Conservation (phyloP, 1,140 invertebrate genomes). For the Tetragonula clypearis region DNA sequence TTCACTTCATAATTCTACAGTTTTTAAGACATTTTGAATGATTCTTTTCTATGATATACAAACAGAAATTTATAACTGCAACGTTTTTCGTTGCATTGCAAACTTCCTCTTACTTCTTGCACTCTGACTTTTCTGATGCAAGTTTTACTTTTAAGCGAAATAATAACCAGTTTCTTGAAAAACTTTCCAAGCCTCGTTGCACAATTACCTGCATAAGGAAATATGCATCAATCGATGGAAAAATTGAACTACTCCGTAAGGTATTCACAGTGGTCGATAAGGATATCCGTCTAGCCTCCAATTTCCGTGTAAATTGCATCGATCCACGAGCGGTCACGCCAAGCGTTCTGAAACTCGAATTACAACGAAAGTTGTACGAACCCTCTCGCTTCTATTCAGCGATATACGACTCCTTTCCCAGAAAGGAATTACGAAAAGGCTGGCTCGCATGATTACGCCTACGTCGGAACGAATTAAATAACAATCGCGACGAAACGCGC, state of each 20-base stretch:
- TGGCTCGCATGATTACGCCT: not conserved
- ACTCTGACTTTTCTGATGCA: too few species aligned
- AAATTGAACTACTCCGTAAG: not conserved
- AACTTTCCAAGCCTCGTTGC: not conserved
- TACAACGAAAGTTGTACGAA: slow-evolving; percentile 14
- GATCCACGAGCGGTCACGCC: slow-evolving; percentile 23
- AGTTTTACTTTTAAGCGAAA: not conserved
- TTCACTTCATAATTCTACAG: too few species aligned
- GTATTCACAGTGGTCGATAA: slow-evolving; percentile 1
- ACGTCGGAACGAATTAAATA: slow-evolving; percentile 32
- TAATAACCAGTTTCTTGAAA: not conserved
- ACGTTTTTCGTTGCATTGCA: too few species aligned
- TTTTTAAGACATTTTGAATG: too few species aligned
- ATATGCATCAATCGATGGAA: not conserved
- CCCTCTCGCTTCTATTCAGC: not conserved
- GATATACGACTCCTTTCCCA: slow-evolving; percentile 19
- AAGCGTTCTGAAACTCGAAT: slow-evolving; percentile 35
- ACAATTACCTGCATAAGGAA: too few species aligned
- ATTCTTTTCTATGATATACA: too few species aligned
- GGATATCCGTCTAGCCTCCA: not conserved
- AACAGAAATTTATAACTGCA: too few species aligned
- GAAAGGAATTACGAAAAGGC: slow-evolving; percentile 12
- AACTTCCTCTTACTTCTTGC: too few species aligned
- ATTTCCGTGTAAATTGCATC: slow-evolving; percentile 36
- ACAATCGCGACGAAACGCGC: slow-evolving; percentile 9